Conservation (phyloP, 2,797 vertebrate species). For the Miichthys miiuy region DNA sequence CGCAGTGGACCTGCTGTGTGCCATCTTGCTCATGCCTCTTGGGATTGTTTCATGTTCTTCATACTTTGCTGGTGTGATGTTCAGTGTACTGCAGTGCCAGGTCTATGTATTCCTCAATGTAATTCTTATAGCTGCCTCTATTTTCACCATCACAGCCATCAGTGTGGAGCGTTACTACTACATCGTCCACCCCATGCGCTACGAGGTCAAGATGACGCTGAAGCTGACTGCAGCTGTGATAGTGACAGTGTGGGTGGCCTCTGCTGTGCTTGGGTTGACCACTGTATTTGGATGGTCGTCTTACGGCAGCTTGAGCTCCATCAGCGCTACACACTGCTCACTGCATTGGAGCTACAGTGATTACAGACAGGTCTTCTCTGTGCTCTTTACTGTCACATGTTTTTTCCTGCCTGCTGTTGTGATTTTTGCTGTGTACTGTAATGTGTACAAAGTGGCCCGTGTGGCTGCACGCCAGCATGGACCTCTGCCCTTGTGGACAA, state of each 20-base stretch:
- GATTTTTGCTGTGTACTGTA: slow-evolving; percentile 91
- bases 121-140: slow-evolving; percentile 91
- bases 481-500: slow-evolving; percentile 81
- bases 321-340: slow-evolving; percentile 87
- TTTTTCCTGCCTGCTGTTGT: slow-evolving; percentile 90
- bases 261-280: slow-evolving; percentile 86
- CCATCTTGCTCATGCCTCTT: slow-evolving; percentile 93
- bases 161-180: slow-evolving; percentile 95
- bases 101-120: slow-evolving; percentile 90
- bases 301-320: slow-evolving; percentile 81
- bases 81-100: slow-evolving; percentile 89
- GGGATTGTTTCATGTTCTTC: slow-evolving; percentile 90
- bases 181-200: slow-evolving; percentile 93
- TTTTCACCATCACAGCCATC: slow-evolving; percentile 93
- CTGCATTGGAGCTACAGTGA: slow-evolving; percentile 89
- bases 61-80: slow-evolving; percentile 86
- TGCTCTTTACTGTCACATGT: slow-evolving; percentile 89
- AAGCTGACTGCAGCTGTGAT: slow-evolving; percentile 86
- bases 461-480: slow-evolving; percentile 88
- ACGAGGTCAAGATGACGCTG: slow-evolving; percentile 92
- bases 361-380: slow-evolving; percentile 86
- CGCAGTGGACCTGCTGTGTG: slow-evolving; percentile 91
- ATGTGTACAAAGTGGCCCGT: slow-evolving; percentile 92
- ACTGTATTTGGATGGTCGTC: slow-evolving; percentile 89
- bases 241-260: slow-evolving; percentile 89